Conservation (phyloP, 2,113 vertebrate genomes). For the Alouatta palliata region DNA sequence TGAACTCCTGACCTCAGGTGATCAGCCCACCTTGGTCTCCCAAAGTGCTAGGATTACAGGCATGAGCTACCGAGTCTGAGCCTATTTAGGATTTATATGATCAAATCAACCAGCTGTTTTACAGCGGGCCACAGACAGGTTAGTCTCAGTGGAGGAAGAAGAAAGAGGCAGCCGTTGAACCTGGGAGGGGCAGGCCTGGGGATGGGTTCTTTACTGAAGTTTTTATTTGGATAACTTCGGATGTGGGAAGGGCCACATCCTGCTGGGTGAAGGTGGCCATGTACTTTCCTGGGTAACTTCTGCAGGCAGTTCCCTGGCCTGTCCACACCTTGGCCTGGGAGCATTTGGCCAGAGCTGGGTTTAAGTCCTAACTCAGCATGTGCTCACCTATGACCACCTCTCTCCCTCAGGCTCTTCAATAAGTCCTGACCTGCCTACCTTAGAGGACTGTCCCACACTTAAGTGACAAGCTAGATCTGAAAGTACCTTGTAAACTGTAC, state of each 20-base stretch:
- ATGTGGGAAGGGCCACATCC: background rate
- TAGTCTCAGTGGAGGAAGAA: background rate
- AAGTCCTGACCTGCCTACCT: background rate
- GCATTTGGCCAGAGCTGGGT: background rate
- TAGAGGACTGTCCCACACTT: background rate
- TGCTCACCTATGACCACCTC: background rate
- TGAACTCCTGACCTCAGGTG: no score
- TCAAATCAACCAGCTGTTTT: constrained; percentile 33
- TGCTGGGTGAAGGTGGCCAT: background rate
- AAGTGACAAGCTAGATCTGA: background rate
- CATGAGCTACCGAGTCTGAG: no score
- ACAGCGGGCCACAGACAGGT: background rate
- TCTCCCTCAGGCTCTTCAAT: background rate
- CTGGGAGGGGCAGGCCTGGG: background rate
- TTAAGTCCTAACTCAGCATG: background rate
- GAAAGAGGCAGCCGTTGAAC: background rate
- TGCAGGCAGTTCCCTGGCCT: background rate
- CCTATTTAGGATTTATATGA: constrained; percentile 25
- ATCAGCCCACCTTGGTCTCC: no score
- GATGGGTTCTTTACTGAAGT: background rate
- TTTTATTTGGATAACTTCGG: background rate
- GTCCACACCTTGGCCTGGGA: background rate
- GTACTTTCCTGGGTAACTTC: background rate
- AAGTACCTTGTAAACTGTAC: background rate
- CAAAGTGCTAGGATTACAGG: no score